Base-by-base conservation (phyloP, 1,140 invertebrate species). In the Akabosia matsudoensis region DNA sequence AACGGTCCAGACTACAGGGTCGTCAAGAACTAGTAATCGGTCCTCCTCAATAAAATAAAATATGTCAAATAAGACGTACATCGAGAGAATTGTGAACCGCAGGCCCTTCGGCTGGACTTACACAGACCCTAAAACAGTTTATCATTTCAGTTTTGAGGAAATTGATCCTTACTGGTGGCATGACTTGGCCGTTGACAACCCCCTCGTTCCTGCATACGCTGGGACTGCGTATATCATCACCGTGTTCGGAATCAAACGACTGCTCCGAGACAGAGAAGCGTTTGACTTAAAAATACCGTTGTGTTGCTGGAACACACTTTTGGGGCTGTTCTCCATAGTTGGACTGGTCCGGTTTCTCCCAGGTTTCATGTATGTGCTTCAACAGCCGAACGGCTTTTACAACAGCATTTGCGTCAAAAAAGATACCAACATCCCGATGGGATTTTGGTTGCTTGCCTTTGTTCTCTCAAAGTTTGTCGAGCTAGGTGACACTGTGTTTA, bases 301-400 rank as follows among this genome's bases (percentile, higher is more conserved):
- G 10, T 91, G 92, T 75, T 83, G 94, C 79, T 99, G 97, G 97
- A 99, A 97, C 86, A 90, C 92, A 67, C 84, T 92, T 78, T 85
- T 99, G 78, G 97, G 96, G 1, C 87, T 92, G n/a, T 99, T 99
- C 87, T 97, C 94, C 84, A 94, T 98, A 77, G 92, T 96, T 86
- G 96, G 95, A 56, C 91, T 92, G 77, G 89, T 90, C 83, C 88
- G 94, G 83, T 95, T 93, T 74, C 88, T 93, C 72, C 92, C 95
- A 0, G 94, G 97, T 86, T 88, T 98, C 80, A 84, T 95, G 67
- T 91, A 95, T 82, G 92, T 93, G 28, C 86, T 97, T 34, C n/a
- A 18, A 1, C 89, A 89, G 78, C 91, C 95, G 84, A 91, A 95
- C 83, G 95, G 97, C 64, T 88, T 98, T 79, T 93, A 97, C 83